phyloP scores from a whole-genome alignment of 2,113 vertebrate genomes.

The Pitta sordida region DNA sequence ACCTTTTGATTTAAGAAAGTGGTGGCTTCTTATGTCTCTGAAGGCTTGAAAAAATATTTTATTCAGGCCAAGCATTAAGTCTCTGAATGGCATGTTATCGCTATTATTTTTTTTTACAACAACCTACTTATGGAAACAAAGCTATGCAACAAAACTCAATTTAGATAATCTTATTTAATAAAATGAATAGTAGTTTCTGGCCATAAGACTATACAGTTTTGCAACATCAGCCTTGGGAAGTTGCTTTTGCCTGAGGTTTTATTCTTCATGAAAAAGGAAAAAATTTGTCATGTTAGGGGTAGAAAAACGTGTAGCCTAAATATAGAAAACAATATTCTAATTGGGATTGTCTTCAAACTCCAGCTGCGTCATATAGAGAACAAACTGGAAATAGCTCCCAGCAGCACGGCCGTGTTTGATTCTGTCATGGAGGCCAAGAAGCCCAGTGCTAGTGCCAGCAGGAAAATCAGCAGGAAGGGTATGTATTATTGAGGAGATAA shows the following conservation, averaged over 20 bases:
- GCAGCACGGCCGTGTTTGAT: slow-evolving; percentile 79
- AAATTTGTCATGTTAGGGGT: rapidly evolving
- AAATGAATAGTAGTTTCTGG: neutral
- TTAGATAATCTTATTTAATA: neutral
- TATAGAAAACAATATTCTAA: neutral
- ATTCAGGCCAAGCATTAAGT: neutral
- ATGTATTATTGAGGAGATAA: slow-evolving; percentile 17
- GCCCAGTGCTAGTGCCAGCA: slow-evolving; percentile 65
- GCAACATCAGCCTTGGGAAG: neutral
- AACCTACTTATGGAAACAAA: neutral
- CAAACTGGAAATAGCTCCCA: slow-evolving; percentile 83
- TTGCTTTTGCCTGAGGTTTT: neutral
- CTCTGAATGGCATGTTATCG: neutral
- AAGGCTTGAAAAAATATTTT: neutral
- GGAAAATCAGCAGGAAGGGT: slow-evolving; percentile 83
- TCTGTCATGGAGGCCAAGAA: slow-evolving; percentile 87
- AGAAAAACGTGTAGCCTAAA: neutral
- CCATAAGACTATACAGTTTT: neutral
- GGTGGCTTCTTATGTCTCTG: neutral
- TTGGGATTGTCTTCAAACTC: slow-evolving; percentile 23
- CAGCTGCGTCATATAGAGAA: slow-evolving; percentile 94
- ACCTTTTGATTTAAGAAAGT: neutral
- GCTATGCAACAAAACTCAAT: neutral
- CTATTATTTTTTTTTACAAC: neutral
- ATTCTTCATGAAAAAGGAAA: neutral